phyloP scores from a whole-genome alignment of 2,888 invertebrate genomes.

The Coelinius sp. region DNA sequence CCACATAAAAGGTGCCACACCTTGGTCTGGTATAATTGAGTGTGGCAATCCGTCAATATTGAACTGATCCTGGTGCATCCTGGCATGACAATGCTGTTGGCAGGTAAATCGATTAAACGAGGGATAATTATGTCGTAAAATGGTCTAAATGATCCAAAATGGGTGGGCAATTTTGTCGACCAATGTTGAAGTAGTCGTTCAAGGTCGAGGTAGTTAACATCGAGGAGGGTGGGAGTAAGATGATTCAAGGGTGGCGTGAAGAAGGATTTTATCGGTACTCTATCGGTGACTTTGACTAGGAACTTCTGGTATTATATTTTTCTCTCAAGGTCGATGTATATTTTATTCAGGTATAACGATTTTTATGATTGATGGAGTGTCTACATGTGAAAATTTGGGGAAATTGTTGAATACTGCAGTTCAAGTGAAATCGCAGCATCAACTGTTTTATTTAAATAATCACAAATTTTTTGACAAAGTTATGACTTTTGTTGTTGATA shows the following conservation, averaged over 20 bases:
- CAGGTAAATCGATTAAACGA: neutral
- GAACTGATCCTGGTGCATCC: neutral
- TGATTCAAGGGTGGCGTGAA: conserved; percentile 30
- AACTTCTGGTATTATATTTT: conserved; percentile 1
- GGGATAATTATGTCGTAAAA: conserved; percentile 36
- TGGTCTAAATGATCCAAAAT: conserved; percentile 15
- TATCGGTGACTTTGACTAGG: conserved; percentile 10
- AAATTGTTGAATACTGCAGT: neutral
- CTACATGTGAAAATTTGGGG: neutral
- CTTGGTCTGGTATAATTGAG: conserved; percentile 41
- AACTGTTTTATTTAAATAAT: neutral
- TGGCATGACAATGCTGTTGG: neutral
- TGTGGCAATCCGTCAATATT: conserved; percentile 37
- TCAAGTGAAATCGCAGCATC: neutral
- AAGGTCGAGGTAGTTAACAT: conserved; percentile 29
- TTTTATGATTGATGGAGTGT: conserved; percentile 13
- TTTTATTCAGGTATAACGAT: conserved; percentile 11
- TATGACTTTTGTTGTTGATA: too few relatives aligned
- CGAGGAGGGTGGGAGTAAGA: neutral
- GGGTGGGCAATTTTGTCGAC: neutral
- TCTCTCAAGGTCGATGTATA: conserved; percentile 26
- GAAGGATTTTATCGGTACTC: conserved; percentile 30
- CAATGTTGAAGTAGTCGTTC: conserved; percentile 22
- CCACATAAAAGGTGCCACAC: conserved; percentile 38
- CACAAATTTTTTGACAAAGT: too few relatives aligned